phyloP scores from a whole-genome alignment of 2,888 invertebrate genomes.

The Cryptus viduatorius region DNA sequence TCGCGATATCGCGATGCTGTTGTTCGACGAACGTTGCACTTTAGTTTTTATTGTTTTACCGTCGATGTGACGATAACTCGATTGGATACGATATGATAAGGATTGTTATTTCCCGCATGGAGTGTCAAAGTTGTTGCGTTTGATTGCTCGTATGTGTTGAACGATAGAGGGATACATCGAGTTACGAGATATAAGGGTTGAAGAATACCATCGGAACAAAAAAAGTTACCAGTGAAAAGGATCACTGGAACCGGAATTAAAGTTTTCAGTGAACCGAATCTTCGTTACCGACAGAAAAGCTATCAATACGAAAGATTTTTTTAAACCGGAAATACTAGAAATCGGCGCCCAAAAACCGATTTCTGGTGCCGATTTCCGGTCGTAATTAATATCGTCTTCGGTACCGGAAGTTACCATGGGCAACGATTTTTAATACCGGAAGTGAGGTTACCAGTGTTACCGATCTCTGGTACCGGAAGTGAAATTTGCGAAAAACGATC shows the following conservation, averaged over 20 bases:
- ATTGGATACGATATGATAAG: conserved; percentile 14
- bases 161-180: not conserved
- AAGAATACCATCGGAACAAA: not conserved
- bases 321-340: not conserved
- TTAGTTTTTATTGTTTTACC: not conserved
- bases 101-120: conserved; percentile 8
- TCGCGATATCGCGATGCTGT: not conserved
- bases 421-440: not conserved
- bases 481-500: not conserved
- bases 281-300: not conserved
- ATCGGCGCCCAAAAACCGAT: not conserved
- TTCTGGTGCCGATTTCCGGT: not conserved
- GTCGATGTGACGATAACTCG: not conserved
- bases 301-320: not conserved
- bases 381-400: not conserved
- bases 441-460: not conserved
- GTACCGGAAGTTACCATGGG: not conserved
- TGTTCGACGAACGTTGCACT: not conserved
- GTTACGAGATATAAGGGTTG: not conserved
- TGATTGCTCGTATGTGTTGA: not conserved
- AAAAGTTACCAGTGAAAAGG: not conserved
- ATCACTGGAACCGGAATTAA: not conserved
- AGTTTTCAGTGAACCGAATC: not conserved
- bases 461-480: not conserved
- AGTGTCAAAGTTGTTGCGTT: not conserved